Evolutionary conservation across 1,140 invertebrate species (phyloP).

Genomic region (Camponotus pennsylvanicus): DNA sequence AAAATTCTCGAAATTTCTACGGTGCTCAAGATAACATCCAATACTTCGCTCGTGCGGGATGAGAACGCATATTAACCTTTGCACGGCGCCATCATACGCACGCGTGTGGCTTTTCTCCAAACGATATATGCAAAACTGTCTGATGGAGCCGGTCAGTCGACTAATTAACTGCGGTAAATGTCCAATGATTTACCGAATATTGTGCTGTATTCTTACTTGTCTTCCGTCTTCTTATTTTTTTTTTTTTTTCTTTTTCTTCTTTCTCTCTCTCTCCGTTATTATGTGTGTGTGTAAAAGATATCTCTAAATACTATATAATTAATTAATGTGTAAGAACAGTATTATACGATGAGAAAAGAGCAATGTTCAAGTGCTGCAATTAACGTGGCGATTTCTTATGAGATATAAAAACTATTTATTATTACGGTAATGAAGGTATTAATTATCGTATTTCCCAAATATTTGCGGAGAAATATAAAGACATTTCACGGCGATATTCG

Average conservation of each 20-base stretch:
- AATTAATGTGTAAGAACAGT: conserved; percentile 54
- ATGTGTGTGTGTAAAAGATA: conserved; percentile 16
- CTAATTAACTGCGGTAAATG: conserved; percentile 82
- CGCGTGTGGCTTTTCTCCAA: conserved; percentile 41
- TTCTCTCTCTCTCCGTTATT: conserved; percentile 20
- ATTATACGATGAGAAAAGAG: conserved; percentile 44
- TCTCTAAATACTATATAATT: conserved; percentile 38
- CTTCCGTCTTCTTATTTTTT: conserved; percentile 41
- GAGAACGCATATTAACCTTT: conserved; percentile 47
- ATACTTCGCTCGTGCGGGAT: conserved; percentile 36
- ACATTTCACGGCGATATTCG: conserved; percentile 42
- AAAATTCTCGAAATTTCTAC: conserved; percentile 55
- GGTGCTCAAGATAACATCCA: conserved; percentile 43
- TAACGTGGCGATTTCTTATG: conserved; percentile 53
- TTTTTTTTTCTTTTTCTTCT: conserved; percentile 25
- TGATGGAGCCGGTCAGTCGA: conserved; percentile 69
- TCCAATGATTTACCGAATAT: conserved; percentile 81
- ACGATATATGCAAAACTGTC: conserved; percentile 75
- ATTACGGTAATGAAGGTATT: conserved; percentile 57
- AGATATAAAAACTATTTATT: conserved; percentile 59
- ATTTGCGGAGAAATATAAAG: conserved; percentile 48
- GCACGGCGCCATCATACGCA: conserved; percentile 36
- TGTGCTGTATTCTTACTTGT: conserved; percentile 22
- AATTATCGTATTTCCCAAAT: conserved; percentile 43
- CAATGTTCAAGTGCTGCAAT: conserved; percentile 42